Evolutionary conservation across 2,797 vertebrate genomes (phyloP).

Genomic region (Crenuchus spilurus): DNA sequence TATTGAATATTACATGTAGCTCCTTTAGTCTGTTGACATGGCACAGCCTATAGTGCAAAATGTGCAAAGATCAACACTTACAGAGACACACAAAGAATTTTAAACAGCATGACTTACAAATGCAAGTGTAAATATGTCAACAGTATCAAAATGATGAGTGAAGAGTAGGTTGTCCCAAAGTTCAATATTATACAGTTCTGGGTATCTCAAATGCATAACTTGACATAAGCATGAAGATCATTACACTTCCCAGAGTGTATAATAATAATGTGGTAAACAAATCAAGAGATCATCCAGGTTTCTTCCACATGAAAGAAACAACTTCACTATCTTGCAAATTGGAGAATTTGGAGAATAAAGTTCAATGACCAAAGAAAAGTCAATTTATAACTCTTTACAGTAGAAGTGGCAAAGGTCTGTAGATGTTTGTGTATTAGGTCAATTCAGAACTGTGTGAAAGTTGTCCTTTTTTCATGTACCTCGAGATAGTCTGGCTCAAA

Average conservation of each 20-base stretch:
- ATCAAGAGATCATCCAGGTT: background rate
- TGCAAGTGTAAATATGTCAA: background rate
- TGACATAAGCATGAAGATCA: background rate
- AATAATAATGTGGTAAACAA: background rate
- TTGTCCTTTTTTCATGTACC: constrained; percentile 98
- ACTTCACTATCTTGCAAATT: background rate
- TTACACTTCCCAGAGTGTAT: background rate
- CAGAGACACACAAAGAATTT: background rate
- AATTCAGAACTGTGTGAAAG: constrained; percentile 94
- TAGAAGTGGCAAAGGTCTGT: background rate
- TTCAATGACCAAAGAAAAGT: background rate
- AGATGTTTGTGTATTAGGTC: background rate
- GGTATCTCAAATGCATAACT: too few species aligned
- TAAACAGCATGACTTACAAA: background rate
- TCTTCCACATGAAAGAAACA: background rate
- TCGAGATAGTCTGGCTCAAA: constrained; percentile 98
- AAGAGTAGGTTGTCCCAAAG: too few species aligned
- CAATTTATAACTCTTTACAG: background rate
- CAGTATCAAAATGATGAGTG: background rate
- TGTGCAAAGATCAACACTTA: background rate
- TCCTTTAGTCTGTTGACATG: background rate
- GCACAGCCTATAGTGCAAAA: constrained; percentile 2
- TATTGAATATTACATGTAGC: background rate
- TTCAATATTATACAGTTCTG: too few species aligned
- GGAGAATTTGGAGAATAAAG: background rate